Evolutionary conservation across 2,888 invertebrate genomes (phyloP).

Genomic region (Eupelmus urozonus): DNA sequence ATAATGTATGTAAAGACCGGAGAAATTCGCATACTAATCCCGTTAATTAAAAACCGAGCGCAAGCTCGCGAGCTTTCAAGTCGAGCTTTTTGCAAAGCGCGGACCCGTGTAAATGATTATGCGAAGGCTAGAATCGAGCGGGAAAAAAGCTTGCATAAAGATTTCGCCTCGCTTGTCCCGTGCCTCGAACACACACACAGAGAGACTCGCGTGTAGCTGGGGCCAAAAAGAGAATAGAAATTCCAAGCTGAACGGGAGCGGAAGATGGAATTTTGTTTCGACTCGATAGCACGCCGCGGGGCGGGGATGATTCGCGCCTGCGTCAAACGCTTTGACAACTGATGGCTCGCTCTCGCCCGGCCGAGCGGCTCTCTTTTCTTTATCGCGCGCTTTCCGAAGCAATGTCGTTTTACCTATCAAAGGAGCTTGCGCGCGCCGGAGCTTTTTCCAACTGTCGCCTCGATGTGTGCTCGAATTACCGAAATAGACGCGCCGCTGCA

Average conservation of each 20-base stretch:
- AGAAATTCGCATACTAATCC: slow-evolving; percentile 28
- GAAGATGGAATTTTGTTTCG: neutral
- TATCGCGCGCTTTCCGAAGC: neutral
- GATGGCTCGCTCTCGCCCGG: no score
- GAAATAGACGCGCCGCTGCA: neutral
- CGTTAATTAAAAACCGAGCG: slow-evolving; percentile 31
- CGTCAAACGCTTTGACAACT: slow-evolving; percentile 28
- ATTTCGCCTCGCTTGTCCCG: no score
- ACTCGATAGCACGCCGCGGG: neutral
- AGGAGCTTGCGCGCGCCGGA: no score
- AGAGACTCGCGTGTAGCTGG: no score
- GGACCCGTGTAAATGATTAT: neutral
- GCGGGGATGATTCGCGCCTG: neutral
- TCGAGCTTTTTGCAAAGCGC: neutral
- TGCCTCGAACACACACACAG: no score
- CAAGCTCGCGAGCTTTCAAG: neutral
- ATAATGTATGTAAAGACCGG: slow-evolving; percentile 42
- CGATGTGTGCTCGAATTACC: no score
- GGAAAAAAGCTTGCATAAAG: neutral
- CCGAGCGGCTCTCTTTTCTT: no score
- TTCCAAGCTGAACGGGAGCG: neutral
- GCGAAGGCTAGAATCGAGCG: neutral
- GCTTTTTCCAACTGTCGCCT: no score
- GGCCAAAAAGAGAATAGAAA: neutral
- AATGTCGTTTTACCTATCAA: slow-evolving; percentile 25